These are phyloP conservation scores for Clistopyga incitator DNA, from an alignment of 2,888 invertebrate species.

Conservation along the genomic window DNA sequence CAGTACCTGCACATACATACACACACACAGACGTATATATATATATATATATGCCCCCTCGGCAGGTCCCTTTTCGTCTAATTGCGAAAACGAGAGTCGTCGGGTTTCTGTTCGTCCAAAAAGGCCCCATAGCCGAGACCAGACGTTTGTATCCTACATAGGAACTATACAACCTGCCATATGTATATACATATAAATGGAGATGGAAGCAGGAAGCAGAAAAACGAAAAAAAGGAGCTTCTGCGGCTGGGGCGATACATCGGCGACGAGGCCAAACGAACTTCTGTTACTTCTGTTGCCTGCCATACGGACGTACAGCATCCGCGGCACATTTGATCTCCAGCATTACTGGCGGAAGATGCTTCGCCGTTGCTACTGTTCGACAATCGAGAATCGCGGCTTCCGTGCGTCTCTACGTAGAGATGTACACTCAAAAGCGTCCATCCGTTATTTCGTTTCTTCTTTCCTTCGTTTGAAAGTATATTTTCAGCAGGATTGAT, in stretches of 20 bases:
- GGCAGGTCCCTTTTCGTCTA: conserved; percentile 59
- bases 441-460: conserved; percentile 36
- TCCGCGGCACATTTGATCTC: conserved; percentile 64
- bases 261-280: conserved; percentile 37
- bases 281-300: conserved; percentile 32
- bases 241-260: conserved; percentile 43
- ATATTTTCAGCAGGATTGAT: conserved; percentile 67
- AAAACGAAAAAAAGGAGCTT: conserved; percentile 29
- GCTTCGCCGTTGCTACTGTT: conserved; percentile 43
- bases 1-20: conserved; percentile 24
- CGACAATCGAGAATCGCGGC: conserved; percentile 54
- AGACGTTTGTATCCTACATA: not conserved
- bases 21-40: conserved; percentile 8
- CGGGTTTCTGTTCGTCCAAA: conserved; percentile 27
- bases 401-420: conserved; percentile 13
- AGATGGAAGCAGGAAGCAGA: conserved; percentile 55
- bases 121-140: conserved; percentile 2
- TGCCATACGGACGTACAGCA: conserved; percentile 32
- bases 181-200: conserved; percentile 7
- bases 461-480: conserved; percentile 57
- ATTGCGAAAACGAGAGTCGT: conserved; percentile 62
- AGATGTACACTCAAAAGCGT: conserved; percentile 53
- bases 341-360: conserved; percentile 26
- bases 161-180: conserved; percentile 15
- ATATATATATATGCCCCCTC: conserved; percentile 11